Evolutionary conservation across 2,113 vertebrate species (phyloP).

Genomic region (Catagonus wagneri): DNA sequence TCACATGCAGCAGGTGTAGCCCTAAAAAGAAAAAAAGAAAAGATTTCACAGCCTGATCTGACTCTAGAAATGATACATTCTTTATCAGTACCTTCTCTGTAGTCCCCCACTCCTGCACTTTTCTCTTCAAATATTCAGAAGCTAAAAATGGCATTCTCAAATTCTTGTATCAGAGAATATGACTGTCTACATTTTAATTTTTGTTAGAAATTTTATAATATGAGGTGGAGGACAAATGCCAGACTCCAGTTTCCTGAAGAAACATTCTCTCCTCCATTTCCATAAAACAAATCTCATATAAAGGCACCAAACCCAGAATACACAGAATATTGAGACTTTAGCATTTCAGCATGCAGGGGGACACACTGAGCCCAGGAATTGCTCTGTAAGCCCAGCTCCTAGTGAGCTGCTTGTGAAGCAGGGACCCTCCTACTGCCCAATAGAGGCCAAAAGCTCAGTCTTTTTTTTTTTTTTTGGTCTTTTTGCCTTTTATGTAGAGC

Average conservation of each 20-base stretch:
- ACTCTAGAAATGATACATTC: not conserved
- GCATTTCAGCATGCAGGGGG: not conserved
- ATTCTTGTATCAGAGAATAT: not conserved
- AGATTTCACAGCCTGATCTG: not conserved
- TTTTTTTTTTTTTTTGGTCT: too few species aligned
- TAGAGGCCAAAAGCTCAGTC: not conserved
- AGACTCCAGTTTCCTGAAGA: not conserved
- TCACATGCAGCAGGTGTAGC: too few species aligned
- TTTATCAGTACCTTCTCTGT: not conserved
- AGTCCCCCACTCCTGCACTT: not conserved
- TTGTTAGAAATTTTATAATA: not conserved
- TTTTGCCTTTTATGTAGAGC: too few species aligned
- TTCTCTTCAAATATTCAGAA: not conserved
- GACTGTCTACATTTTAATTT: not conserved
- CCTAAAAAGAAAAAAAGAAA: too few species aligned
- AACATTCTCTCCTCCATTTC: not conserved
- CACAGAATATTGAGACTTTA: not conserved
- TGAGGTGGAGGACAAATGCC: not conserved
- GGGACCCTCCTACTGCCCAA: not conserved
- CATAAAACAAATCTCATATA: not conserved
- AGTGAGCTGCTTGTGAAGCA: not conserved
- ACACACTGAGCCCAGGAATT: not conserved
- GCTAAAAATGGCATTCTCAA: not conserved
- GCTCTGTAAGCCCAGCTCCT: not conserved
- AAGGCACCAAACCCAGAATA: not conserved